Evolutionary conservation across 2,113 vertebrate species (phyloP).

Genomic region (Macquaria ambigua): DNA sequence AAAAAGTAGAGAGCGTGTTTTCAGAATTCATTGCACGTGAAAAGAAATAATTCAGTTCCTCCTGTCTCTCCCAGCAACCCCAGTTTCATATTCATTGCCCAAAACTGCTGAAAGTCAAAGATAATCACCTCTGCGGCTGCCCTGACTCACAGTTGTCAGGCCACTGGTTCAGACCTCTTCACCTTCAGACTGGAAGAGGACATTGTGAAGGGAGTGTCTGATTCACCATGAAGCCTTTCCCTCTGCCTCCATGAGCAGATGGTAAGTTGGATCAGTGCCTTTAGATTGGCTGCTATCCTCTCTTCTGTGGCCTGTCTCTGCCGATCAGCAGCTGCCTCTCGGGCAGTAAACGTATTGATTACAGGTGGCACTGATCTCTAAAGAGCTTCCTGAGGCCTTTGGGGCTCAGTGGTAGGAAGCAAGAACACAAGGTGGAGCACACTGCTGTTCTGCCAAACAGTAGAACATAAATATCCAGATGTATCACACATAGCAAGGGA

Average conservation of each 20-base stretch:
- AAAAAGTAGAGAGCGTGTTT: not conserved
- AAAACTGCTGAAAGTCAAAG: conserved; percentile 49
- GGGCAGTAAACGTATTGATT: conserved; percentile 62
- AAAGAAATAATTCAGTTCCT: not conserved
- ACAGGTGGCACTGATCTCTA: conserved; percentile 35
- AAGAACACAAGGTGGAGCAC: not conserved
- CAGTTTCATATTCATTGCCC: conserved; percentile 32
- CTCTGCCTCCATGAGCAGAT: conserved; percentile 50
- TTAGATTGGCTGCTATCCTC: conserved; percentile 49
- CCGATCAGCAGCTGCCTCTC: conserved; percentile 49
- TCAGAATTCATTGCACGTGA: not conserved
- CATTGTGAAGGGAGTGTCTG: conserved; percentile 40
- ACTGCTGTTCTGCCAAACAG: not conserved
- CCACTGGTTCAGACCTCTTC: conserved; percentile 25
- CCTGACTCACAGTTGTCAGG: conserved; percentile 31
- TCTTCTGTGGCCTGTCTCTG: conserved; percentile 56
- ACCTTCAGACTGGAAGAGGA: conserved; percentile 38
- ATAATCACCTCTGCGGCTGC: conserved; percentile 28
- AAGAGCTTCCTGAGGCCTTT: conserved; percentile 29
- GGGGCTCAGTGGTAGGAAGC: conserved; percentile 1
- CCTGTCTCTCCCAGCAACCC: not conserved
- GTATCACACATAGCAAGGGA: not conserved
- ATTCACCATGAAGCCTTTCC: conserved; percentile 34
- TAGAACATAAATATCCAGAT: conserved; percentile 3
- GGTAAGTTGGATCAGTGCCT: conserved; percentile 55